Evolutionary conservation across 1,140 invertebrate genomes (phyloP).

Genomic region (Dreissena rostriformis): DNA sequence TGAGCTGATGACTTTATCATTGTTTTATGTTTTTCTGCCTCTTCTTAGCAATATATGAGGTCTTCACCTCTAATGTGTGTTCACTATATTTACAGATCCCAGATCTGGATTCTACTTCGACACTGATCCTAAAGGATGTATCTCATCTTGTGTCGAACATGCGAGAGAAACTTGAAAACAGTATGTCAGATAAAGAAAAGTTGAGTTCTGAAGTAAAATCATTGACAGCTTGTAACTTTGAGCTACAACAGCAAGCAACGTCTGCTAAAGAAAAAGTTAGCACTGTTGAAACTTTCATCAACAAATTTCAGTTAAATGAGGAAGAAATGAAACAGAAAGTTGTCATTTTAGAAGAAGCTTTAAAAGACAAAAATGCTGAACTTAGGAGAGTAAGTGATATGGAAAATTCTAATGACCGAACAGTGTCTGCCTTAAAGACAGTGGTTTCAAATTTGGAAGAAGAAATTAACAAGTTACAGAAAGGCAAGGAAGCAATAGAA

Average conservation of each 20-base stretch:
- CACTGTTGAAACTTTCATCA: conserved; percentile 18
- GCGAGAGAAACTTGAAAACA: conserved; percentile 18
- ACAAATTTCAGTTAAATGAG: conserved; percentile 28
- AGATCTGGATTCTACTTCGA: conserved; percentile 37
- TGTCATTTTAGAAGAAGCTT: not conserved
- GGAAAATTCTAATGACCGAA: too few relatives aligned
- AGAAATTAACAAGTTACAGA: not conserved
- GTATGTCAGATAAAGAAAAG: conserved; percentile 7
- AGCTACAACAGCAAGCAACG: conserved; percentile 13
- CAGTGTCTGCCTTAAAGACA: too few relatives aligned
- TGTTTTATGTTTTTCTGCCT: too few relatives aligned
- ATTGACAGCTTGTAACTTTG: not conserved
- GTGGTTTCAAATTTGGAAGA: too few relatives aligned
- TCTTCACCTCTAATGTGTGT: not conserved
- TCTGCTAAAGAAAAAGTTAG: conserved; percentile 17
- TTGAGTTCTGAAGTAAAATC: not conserved
- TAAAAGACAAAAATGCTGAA: not conserved
- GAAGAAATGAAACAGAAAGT: conserved; percentile 17
- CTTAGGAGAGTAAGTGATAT: too few relatives aligned
- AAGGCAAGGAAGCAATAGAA: conserved; percentile 12
- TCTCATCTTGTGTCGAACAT: conserved; percentile 41
- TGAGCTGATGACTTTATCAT: too few relatives aligned
- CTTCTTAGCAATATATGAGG: too few relatives aligned
- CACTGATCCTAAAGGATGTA: conserved; percentile 37
- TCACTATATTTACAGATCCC: conserved; percentile 34